Evolutionary conservation across 2,888 invertebrate genomes (phyloP).

Genomic region (Ophioninae sp.): DNA sequence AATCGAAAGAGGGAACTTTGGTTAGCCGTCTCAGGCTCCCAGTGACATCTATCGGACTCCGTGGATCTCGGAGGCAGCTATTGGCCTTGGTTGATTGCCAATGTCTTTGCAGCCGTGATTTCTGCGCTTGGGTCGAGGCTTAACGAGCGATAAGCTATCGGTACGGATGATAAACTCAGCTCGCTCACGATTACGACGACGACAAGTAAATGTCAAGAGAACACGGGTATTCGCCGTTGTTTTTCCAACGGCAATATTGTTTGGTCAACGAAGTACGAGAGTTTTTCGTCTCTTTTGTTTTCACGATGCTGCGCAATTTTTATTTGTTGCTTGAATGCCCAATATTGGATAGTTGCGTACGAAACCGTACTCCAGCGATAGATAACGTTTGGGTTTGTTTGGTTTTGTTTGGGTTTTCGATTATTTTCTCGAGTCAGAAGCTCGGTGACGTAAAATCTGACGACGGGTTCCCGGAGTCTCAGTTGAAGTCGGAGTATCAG

Average conservation of each 20-base stretch:
- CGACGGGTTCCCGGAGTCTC: no score
- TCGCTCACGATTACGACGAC: conserved; percentile 4
- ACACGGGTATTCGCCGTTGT: conserved; percentile 18
- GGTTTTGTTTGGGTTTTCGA: no score
- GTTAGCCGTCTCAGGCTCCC: neutral
- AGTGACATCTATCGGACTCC: no score
- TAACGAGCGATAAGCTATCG: conserved; percentile 47
- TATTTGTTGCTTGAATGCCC: no score
- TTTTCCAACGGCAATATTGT: conserved; percentile 19
- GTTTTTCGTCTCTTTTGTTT: no score
- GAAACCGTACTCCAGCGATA: no score
- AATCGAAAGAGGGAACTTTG: neutral
- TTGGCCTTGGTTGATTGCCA: conserved; percentile 61
- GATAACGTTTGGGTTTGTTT: no score
- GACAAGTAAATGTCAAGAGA: conserved; percentile 40
- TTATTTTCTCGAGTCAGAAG: no score
- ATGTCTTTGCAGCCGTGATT: conserved; percentile 47
- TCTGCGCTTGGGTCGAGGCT: conserved; percentile 20
- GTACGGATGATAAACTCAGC: conserved; percentile 21
- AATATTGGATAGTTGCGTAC: no score
- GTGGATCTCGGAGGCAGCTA: conserved; percentile 21
- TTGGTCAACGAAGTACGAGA: neutral
- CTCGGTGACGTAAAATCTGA: no score
- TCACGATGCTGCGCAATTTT: no score
- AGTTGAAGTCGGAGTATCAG: no score